Evolutionary conservation across 2,113 vertebrate genomes (phyloP).

Genomic region (Carassius auratus): DNA sequence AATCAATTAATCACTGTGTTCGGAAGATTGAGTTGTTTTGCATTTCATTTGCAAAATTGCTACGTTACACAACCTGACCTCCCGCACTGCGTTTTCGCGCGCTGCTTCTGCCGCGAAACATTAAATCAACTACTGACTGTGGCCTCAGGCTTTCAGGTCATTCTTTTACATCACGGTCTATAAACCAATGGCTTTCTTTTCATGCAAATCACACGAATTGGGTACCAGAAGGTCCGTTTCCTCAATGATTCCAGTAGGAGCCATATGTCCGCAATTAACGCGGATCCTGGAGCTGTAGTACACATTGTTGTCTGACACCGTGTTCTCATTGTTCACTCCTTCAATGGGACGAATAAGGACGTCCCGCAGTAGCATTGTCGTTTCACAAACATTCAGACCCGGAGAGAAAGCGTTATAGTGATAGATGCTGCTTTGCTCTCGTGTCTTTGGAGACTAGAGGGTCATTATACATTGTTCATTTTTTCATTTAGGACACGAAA

Average conservation of each 20-base stretch:
- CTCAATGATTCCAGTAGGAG: constrained; percentile 69
- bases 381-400: not conserved
- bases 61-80: not conserved
- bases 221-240: constrained; percentile 69
- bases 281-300: constrained; percentile 47
- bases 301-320: constrained; percentile 56
- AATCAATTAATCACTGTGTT: not conserved
- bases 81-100: constrained; percentile 11
- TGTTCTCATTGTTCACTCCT: constrained; percentile 53
- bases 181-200: constrained; percentile 69
- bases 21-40: not conserved
- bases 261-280: constrained; percentile 68
- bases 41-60: not conserved
- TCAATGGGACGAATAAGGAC: constrained; percentile 40
- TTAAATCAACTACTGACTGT: constrained; percentile 59
- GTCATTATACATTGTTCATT: not conserved
- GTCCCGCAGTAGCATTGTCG: constrained; percentile 1
- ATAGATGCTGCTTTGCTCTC: not conserved
- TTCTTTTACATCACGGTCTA: constrained; percentile 68
- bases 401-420: not conserved
- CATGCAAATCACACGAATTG: constrained; percentile 64
- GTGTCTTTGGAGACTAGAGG: not conserved
- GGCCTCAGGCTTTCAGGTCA: constrained; percentile 70
- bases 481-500: not conserved
- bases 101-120: constrained; percentile 49